Evolutionary conservation across 2,113 vertebrate species (phyloP), one percentile per base, ranked within the genome.

Genomic region (Bos indicus): DNA sequence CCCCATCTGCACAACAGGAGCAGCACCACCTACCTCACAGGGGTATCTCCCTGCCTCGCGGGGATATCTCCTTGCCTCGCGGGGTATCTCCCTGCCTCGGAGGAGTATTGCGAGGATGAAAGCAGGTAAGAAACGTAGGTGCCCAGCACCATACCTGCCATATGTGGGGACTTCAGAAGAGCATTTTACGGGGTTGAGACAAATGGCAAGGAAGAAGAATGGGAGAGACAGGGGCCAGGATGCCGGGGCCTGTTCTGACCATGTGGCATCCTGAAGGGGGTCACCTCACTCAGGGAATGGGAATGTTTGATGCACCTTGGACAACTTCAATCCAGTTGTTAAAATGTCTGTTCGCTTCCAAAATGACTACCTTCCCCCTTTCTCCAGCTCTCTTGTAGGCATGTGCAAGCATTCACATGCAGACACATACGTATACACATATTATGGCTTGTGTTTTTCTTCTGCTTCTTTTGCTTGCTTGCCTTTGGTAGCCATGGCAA

Each of bases 401-500:
- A 25, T 43, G 40, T 52, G 28, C 9, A 56, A 52, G 67, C 15
- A 54, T 2, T 9, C 25, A 74, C 15, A 33, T 54, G 16, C 7
- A 80, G 16, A 57, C 89, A 80, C 25, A 67, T 7, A 30, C 30
- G 30, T 60, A 80, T 1, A 46, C 30, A 81, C 43, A 21, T 28
- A 88, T 21, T 19, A 16, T 14, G 7, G 52, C 40, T 84, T 96
- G 88, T 52, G 43, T 48, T 46, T 54, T 81, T n/a, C 43, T 92
- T 62, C 80, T 62, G 74, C 16, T 81, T 78, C 85, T 67, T 86
- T 85, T 81, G 84, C 80, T 81, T 88, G 48, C 94, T 59, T 94
- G 40, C 30, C 52, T 88, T 80, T 82, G 43, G 43, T 97, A 67
- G 64, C 91, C 64, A 97, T 51, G 36, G 48, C 57, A 96, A 96